Evolutionary conservation across 2,888 invertebrate genomes (phyloP), one percentile per base, ranked within the genome.

Genomic region (Drosophila gaucha): DNA sequence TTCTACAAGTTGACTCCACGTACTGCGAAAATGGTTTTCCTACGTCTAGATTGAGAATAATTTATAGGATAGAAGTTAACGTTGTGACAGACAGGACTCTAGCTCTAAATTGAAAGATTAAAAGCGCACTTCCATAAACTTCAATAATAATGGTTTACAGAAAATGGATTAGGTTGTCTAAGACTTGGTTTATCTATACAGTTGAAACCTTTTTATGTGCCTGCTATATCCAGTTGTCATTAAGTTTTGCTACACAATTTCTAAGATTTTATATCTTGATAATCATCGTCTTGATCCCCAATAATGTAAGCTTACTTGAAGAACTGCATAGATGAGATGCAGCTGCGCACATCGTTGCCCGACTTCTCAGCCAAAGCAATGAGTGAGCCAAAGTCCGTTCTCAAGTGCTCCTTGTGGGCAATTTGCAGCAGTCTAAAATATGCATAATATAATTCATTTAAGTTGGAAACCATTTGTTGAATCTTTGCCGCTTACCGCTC

Each of bases 281-380:
- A 31, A 0, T n/a, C n/a, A n/a, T n/a, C n/a, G n/a, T 38, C 5
- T n/a, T 18, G 18, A 28, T 28, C 43, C 26, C 14, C 5, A 10
- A 1, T 1, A 1, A 12, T 3, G 1, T 0, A 2, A 44, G 38
- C 62, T 93, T 73, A 91, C 91, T 86, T 90, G 75, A 95, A 93
- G 86, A 95, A 96, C 89, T 98, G 97, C 74, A 99, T 93, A 43
- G 97, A 95, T 16, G 97, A 97, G 54, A 99, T 93, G 88, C 99
- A 99, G 0, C 97, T 95, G 18, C 99, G 93, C 38, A 99, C 96
- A 92, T 99, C 99, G 80, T 97, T 97, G 52, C 95, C 94, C 3
- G 96, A 95, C 79, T 97, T 96, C 78, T 97, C 95, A 14, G 97
- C 96, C 64, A 99, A 92, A 5, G 96, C 95, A 31, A 95, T 90